Evolutionary conservation across 2,888 invertebrate species (phyloP), one percentile per base, ranked within the genome.

Genomic region (Hartigia nigra): DNA sequence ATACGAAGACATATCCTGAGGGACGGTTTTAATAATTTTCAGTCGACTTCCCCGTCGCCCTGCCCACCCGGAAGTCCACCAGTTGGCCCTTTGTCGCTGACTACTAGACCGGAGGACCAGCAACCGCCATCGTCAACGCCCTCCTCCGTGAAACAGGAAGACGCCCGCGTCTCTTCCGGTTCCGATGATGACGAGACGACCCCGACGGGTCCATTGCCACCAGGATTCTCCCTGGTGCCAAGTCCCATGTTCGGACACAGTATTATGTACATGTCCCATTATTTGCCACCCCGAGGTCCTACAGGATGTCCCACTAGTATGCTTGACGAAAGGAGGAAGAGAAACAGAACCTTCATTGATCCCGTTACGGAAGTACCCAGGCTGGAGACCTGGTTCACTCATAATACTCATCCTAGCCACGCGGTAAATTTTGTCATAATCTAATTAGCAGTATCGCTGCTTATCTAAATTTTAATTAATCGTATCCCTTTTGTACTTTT

Each of bases 331-430:
- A 94, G 98, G 69, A 95, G 98, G 83, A 98, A 98, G 91, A 95
- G 99, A 74, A 99, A 99, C 92, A 95, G 99, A 85, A 99, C 99
- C 72, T 99, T 99, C 93, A 99, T 99, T 88, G 99, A 99, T 92
- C 99, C 99, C 0, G 97, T 99, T 34, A 98, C 98, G 31, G 99
- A 99, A 93, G 98, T 99, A 79, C 98, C 98, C 32, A 95, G 97
- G 82, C 93, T 98, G 83, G 98, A 98, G 91, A 97, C 97, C 90
- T 99, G 99, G 98, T 99, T 99, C 92, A 95, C 96, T 39, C 96
- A 98, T 92, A 99, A 99, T 92, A 99, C 99, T 69, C 99, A 99
- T 93, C 99, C 99, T 70, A 98, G 98, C 86, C 99, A 99, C 92
- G 97, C 91, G 72, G 72, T 72, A 31, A 72, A 14, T 72, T 72